A percentile compares a stretch with the other conserved stretches of the same genome.
phyloP scores from a whole-genome alignment of 2,888 invertebrate species.

The Eledona agricola region DNA sequence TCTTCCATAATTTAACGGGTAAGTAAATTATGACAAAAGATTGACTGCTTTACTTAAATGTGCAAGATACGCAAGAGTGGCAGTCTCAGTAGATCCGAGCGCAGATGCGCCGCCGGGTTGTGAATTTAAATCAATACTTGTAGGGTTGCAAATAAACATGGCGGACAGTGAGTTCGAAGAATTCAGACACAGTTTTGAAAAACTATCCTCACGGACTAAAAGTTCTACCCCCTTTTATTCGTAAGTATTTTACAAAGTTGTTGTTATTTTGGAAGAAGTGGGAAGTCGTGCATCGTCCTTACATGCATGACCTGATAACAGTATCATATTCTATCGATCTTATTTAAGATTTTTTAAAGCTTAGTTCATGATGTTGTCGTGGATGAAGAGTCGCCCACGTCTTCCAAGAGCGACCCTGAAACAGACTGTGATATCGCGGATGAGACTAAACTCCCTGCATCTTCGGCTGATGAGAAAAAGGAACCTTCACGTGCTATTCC shows the following conservation, averaged over 20 bases:
- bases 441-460: constrained; percentile 61
- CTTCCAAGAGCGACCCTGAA: constrained; percentile 78
- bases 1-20: constrained; percentile 50
- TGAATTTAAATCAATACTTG: constrained; percentile 48
- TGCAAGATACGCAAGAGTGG: constrained; percentile 36
- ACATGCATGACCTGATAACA: no score
- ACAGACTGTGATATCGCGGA: constrained; percentile 61
- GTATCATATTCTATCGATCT: no score
- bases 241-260: constrained; percentile 76
- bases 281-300: no score
- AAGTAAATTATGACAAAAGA: constrained; percentile 53
- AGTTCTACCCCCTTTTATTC: constrained; percentile 87
- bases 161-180: constrained; percentile 94
- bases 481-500: constrained; percentile 48
- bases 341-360: constrained; percentile 62
- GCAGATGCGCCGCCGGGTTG: constrained; percentile 34
- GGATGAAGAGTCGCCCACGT: constrained; percentile 82
- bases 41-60: constrained; percentile 37
- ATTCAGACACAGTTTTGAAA: constrained; percentile 87
- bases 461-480: constrained; percentile 48
- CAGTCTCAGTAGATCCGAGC: no score
- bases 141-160: constrained; percentile 70
- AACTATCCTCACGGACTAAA: constrained; percentile 80
- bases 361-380: constrained; percentile 85
- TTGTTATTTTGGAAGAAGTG: not conserved